Conservation (phyloP, 2,113 vertebrate species). For the Ictidomys tridecemlineatus region DNA sequence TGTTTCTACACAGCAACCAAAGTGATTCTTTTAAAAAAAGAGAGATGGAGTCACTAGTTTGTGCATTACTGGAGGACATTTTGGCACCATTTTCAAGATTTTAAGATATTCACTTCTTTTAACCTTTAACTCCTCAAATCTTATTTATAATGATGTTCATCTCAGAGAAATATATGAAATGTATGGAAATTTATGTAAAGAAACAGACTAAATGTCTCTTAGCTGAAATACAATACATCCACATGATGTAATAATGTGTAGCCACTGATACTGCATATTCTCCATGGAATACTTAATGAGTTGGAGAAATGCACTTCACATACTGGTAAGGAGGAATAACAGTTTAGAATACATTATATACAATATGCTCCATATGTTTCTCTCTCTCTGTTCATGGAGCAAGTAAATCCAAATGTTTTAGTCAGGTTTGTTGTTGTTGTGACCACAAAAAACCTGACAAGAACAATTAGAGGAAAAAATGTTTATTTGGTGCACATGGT, state of each 20-base stretch:
- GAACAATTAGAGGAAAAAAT: too few relatives aligned
- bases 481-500: too few relatives aligned
- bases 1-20: background rate
- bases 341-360: background rate
- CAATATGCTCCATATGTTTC: background rate
- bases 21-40: background rate
- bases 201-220: conserved; percentile 4
- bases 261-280: background rate
- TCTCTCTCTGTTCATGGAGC: background rate
- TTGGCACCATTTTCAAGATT: background rate
- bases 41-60: background rate
- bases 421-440: too few relatives aligned
- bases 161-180: background rate
- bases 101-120: background rate
- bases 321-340: background rate
- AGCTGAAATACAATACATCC: background rate
- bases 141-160: background rate
- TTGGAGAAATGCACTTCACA: background rate
- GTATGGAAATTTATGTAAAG: background rate
- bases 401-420: background rate
- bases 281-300: background rate
- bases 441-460: too few relatives aligned
- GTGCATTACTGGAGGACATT: background rate
- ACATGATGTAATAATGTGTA: background rate
- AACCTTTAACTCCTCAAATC: background rate